phyloP scores from a whole-genome alignment of 2,888 invertebrate genomes.

The Pterobdella sp. region DNA sequence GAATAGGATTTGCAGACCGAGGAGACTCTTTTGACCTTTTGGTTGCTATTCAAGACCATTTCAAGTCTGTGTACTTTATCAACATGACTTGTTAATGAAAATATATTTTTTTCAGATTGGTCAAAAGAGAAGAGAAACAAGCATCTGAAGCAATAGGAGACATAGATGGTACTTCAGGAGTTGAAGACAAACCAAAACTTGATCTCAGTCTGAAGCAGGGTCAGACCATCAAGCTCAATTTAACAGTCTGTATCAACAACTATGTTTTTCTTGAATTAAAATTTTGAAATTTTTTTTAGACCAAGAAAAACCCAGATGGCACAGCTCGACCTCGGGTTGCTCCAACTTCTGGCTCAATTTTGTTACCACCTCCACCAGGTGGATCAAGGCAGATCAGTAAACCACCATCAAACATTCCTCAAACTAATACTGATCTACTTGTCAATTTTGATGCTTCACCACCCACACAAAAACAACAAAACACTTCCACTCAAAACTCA shows the following conservation, averaged over 20 bases:
- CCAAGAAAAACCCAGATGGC: constrained; percentile 39
- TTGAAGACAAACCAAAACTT: constrained; percentile 65
- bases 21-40: constrained; percentile 98
- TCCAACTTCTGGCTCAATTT: constrained; percentile 35
- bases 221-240: constrained; percentile 97
- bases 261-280: not conserved
- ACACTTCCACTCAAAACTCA: not conserved
- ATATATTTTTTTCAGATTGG: constrained; percentile 40
- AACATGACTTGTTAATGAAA: not conserved
- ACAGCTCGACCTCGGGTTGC: not conserved
- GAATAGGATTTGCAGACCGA: constrained; percentile 91
- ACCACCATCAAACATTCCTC: not conserved
- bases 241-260: constrained; percentile 54
- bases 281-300: constrained; percentile 34
- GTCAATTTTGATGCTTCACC: not conserved
- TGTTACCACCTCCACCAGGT: constrained; percentile 74
- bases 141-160: constrained; percentile 58
- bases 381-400: constrained; percentile 55
- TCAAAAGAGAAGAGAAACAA: constrained; percentile 58
- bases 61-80: constrained; percentile 59
- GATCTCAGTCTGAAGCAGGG: constrained; percentile 98
- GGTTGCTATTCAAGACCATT: constrained; percentile 94
- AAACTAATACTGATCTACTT: not conserved
- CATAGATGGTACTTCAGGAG: not conserved
- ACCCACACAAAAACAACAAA: constrained; percentile 18